Conservation (phyloP, 2,113 vertebrate species). For the Tyrannus savana region DNA sequence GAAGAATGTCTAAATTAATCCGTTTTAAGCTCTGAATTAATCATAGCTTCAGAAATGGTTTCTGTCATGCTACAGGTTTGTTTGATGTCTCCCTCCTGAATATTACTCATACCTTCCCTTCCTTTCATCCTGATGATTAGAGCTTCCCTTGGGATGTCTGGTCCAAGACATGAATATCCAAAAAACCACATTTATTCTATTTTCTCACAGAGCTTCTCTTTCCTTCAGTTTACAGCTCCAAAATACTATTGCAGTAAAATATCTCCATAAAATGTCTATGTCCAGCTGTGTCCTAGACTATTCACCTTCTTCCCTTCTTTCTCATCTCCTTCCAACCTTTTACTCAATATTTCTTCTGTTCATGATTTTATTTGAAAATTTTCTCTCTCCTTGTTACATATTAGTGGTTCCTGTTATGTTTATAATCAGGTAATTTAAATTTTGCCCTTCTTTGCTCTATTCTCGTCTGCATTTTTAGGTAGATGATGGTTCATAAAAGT, state of each 20-base stretch:
- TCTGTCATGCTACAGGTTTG: constrained; percentile 19
- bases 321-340: not conserved
- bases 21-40: constrained; percentile 19
- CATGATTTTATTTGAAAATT: not conserved
- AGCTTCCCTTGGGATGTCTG: constrained; percentile 18
- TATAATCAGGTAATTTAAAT: not conserved
- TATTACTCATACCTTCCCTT: constrained; percentile 29
- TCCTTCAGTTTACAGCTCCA: not conserved
- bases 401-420: not conserved
- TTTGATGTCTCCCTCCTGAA: not conserved
- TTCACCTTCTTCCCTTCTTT: not conserved
- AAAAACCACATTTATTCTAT: not conserved
- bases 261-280: not conserved
- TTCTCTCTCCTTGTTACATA: rapidly evolving
- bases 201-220: not conserved
- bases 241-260: not conserved
- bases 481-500: not conserved
- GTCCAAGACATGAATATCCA: constrained; percentile 18
- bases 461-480: not conserved
- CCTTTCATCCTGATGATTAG: constrained; percentile 24
- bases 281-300: not conserved
- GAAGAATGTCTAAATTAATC: not conserved
- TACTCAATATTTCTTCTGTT: not conserved
- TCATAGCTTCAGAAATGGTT: constrained; percentile 5
- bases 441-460: not conserved